Percentiles rank a stretch among this genome's conserved stretches.
These are phyloP conservation scores for Drosophila acutilabella DNA, from an alignment of 2,888 invertebrate species.

Conservation along the genomic window DNA sequence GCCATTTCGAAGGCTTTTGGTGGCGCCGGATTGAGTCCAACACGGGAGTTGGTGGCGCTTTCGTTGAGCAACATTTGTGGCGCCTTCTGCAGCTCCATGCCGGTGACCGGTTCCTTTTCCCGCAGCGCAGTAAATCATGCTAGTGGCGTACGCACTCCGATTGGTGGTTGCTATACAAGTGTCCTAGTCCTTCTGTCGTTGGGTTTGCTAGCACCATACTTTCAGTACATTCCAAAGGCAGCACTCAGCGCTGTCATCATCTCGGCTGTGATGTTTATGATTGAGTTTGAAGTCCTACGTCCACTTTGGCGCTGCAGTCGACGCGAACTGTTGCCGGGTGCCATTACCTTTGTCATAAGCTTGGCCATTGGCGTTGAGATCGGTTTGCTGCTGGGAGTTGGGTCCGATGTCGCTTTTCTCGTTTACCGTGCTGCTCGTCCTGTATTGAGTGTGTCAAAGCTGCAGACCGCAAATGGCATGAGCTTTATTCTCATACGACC, in stretches of 20 bases:
- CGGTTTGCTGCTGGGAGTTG: constrained; percentile 93
- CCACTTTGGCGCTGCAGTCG: constrained; percentile 94
- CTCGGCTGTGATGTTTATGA: constrained; percentile 97
- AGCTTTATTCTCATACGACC: constrained; percentile 92
- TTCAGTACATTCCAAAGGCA: constrained; percentile 95
- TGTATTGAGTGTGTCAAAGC: constrained; percentile 89
- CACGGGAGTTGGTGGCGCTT: constrained; percentile 94
- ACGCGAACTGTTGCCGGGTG: constrained; percentile 91
- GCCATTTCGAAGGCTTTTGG: constrained; percentile 98
- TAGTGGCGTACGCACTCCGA: constrained; percentile 95
- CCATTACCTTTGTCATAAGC: constrained; percentile 93
- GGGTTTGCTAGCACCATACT: constrained; percentile 94
- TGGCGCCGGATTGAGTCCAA: constrained; percentile 93
- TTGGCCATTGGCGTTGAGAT: constrained; percentile 93
- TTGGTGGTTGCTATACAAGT: constrained; percentile 94
- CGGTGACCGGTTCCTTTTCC: constrained; percentile 95
- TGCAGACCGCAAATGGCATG: constrained; percentile 89
- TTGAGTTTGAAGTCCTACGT: constrained; percentile 94
- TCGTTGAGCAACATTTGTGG: constrained; percentile 94
- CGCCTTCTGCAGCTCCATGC: constrained; percentile 95
- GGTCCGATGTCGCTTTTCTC: constrained; percentile 91
- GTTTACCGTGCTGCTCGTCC: constrained; percentile 93
- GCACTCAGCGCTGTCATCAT: constrained; percentile 97
- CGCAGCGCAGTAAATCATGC: constrained; percentile 97
- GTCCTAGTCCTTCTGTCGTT: constrained; percentile 92